phyloP scores from a whole-genome alignment of 2,888 invertebrate species.

The Mesochorus sp. region DNA sequence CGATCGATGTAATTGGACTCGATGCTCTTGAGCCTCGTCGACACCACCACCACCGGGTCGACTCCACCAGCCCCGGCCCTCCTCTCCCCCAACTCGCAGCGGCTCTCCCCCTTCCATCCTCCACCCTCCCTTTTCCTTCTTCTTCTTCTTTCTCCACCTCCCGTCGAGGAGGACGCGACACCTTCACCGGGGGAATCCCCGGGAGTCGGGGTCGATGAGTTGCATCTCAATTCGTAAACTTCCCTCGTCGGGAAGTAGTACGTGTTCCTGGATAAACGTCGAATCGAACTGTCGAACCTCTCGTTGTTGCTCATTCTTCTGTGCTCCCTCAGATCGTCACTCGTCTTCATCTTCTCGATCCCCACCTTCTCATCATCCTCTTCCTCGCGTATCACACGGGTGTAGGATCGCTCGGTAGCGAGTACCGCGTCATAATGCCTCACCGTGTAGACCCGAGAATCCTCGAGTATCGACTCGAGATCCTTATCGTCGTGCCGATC shows the following conservation, averaged over 20 bases:
- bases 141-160: too few species aligned
- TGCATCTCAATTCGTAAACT: constrained; percentile 79
- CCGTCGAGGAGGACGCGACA: too few species aligned
- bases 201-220: too few species aligned
- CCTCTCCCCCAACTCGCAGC: constrained; percentile 45
- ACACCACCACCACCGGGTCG: too few species aligned
- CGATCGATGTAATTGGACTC: constrained; percentile 67
- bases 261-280: constrained; percentile 83
- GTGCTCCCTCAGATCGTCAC: constrained; percentile 82
- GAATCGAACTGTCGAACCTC: constrained; percentile 84
- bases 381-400: too few species aligned
- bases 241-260: constrained; percentile 86
- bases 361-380: too few species aligned
- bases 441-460: constrained; percentile 84
- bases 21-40: constrained; percentile 66
- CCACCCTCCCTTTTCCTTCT: too few species aligned
- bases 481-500: constrained; percentile 80
- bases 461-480: constrained; percentile 82
- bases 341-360: too few species aligned
- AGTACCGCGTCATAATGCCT: constrained; percentile 69
- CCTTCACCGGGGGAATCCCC: too few species aligned
- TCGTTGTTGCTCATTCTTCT: constrained; percentile 84
- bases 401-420: too few species aligned
- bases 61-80: too few species aligned
- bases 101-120: constrained; percentile 24